Evolutionary conservation across 2,888 invertebrate genomes (phyloP).

Genomic region (Scaptomyza cyrtandrae): DNA sequence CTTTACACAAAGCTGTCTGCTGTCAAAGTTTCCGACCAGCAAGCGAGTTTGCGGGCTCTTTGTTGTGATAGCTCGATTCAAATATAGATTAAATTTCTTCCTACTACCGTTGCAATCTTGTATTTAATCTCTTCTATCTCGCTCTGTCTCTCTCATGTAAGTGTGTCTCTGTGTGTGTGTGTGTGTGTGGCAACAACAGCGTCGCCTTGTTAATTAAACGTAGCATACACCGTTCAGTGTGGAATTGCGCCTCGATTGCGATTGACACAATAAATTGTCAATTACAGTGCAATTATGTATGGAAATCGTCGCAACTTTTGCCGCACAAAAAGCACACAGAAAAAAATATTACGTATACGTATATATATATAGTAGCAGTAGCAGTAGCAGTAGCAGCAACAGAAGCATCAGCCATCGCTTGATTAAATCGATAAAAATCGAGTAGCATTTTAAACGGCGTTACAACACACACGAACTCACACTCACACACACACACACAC

Average conservation of each 20-base stretch:
- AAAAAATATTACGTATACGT: constrained; percentile 6
- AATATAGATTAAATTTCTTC: constrained; percentile 67
- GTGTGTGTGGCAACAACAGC: constrained; percentile 62
- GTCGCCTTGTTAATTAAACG: constrained; percentile 79
- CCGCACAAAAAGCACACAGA: constrained; percentile 22
- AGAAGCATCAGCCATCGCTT: constrained; percentile 57
- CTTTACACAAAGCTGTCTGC: constrained; percentile 23
- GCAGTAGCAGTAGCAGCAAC: constrained; percentile 37
- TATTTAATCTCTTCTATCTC: constrained; percentile 16
- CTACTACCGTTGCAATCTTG: constrained; percentile 10
- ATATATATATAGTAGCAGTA: constrained; percentile 12
- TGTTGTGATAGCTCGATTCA: constrained; percentile 27
- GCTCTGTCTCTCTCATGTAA: not conserved
- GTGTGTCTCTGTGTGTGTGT: not conserved
- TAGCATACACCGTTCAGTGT: constrained; percentile 63
- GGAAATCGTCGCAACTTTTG: constrained; percentile 69
- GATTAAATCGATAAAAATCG: constrained; percentile 81
- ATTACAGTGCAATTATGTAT: constrained; percentile 81
- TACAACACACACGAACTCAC: constrained; percentile 33
- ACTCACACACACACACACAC: constrained; percentile 38
- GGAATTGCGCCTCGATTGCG: constrained; percentile 75
- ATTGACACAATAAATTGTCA: constrained; percentile 82
- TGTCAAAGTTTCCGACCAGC: not conserved
- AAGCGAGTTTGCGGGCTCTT: constrained; percentile 15
- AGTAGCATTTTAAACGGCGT: constrained; percentile 68